Percentiles rank a stretch among this genome's conserved stretches.
phyloP scores from a whole-genome alignment of 2,888 invertebrate genomes.

The Calliphora vomitoria region DNA sequence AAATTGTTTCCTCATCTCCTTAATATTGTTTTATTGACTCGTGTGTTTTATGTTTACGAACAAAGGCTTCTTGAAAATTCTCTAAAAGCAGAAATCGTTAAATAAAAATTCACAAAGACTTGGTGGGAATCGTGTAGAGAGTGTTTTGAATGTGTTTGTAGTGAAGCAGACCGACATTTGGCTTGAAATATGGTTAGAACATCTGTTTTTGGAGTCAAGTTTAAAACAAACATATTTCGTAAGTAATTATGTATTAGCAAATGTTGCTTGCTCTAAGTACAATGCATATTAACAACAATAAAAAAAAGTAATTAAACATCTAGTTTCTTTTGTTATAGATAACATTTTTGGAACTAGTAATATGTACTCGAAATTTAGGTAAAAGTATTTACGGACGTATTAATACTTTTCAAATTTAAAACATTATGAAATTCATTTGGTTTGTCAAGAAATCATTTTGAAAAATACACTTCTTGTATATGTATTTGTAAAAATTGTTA shows the following conservation, averaged over 20 bases:
- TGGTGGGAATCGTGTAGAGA: slow-evolving; percentile 36
- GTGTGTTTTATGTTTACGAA: slow-evolving; percentile 53
- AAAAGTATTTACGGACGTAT: too few species aligned
- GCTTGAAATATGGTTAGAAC: slow-evolving; percentile 50
- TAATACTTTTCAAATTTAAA: too few species aligned
- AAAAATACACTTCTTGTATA: too few species aligned
- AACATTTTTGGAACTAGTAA: too few species aligned
- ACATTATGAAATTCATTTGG: too few species aligned
- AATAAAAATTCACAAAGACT: slow-evolving; percentile 54
- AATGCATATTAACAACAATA: not conserved
- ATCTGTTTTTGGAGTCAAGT: slow-evolving; percentile 51
- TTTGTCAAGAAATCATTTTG: too few species aligned
- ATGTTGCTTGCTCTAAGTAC: slow-evolving; percentile 26
- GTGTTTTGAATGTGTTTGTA: slow-evolving; percentile 17
- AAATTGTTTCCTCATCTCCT: slow-evolving; percentile 19
- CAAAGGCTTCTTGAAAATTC: slow-evolving; percentile 44
- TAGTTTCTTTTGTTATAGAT: not conserved
- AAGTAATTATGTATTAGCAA: slow-evolving; percentile 6
- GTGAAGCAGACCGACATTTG: slow-evolving; percentile 41
- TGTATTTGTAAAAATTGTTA: too few species aligned
- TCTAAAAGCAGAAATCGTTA: slow-evolving; percentile 19
- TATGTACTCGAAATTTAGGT: too few species aligned
- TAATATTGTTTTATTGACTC: slow-evolving; percentile 60
- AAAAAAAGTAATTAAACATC: slow-evolving; percentile 8
- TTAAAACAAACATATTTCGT: not conserved